Evolutionary conservation across 2,797 vertebrate genomes (phyloP).

Genomic region (Lepilemur septentrionalis): DNA sequence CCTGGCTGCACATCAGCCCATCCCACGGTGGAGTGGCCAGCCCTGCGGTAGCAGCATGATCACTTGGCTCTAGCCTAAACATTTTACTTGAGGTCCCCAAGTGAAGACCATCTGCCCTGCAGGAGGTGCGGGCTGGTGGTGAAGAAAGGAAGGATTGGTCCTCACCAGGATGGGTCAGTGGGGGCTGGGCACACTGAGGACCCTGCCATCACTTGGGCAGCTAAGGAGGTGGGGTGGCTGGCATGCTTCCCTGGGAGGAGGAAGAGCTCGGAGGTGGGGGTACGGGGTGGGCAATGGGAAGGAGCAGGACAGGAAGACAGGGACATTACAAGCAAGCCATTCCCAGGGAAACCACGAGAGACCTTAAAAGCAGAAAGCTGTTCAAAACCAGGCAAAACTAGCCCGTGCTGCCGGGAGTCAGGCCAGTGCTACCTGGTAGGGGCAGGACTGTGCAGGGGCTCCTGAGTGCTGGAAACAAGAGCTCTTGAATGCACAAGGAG

Average conservation of each 20-base stretch:
- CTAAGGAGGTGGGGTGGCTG: not conserved
- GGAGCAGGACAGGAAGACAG: not conserved
- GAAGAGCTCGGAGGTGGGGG: not conserved
- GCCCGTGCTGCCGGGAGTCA: not conserved
- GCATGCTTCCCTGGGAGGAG: not conserved
- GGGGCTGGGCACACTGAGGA: not conserved
- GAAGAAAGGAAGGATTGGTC: not conserved
- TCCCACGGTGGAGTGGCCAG: not conserved
- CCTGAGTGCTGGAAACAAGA: not conserved
- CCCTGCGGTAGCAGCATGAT: not conserved
- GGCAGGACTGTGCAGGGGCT: accelerated
- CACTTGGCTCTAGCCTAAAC: not conserved
- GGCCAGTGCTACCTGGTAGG: not conserved
- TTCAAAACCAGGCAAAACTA: not conserved
- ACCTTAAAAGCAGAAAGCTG: not conserved
- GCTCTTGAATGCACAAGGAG: too few species aligned
- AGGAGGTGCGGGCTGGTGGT: not conserved
- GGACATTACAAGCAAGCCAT: not conserved
- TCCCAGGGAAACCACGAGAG: not conserved
- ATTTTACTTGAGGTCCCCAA: not conserved
- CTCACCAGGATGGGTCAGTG: not conserved
- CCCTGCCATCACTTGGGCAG: not conserved
- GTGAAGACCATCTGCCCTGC: not conserved
- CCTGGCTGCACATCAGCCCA: not conserved
- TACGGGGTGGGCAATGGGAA: too few species aligned